Conservation (phyloP, 2,888 invertebrate genomes). For the Mesorhabditis spiculigera region DNA sequence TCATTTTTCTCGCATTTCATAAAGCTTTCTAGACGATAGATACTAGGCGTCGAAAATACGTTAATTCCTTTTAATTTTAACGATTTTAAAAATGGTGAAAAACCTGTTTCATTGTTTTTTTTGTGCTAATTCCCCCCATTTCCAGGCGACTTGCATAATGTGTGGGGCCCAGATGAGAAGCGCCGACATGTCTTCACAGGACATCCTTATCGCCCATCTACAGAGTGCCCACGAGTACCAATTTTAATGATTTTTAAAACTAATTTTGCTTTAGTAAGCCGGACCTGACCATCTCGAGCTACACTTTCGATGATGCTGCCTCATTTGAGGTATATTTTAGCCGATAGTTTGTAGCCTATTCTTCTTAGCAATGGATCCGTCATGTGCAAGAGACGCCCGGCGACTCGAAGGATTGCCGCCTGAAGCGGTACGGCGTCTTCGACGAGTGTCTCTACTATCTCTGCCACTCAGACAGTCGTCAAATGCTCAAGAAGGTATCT, state of each 20-base stretch:
- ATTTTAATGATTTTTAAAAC: not conserved
- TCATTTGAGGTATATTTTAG: not conserved
- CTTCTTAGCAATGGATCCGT: not conserved
- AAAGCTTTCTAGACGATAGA: too few species aligned
- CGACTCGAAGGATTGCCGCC: not conserved
- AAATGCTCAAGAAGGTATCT: constrained; percentile 7
- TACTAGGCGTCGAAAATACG: too few species aligned
- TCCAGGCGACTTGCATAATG: not conserved
- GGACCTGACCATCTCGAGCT: not conserved
- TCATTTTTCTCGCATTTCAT: too few species aligned
- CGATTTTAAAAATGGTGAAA: too few species aligned
- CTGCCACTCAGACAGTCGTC: constrained; percentile 28
- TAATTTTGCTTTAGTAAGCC: not conserved
- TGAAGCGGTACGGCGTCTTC: constrained; percentile 25
- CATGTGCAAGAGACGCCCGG: not conserved
- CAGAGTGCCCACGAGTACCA: not conserved
- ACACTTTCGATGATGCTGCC: not conserved
- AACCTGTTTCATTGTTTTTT: too few species aligned
- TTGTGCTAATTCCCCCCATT: not conserved
- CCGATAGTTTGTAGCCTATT: not conserved
- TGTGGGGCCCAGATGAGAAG: not conserved
- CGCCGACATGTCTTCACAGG: not conserved
- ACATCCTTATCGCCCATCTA: not conserved
- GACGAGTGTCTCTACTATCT: constrained; percentile 41
- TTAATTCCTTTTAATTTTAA: too few species aligned